A percentile compares a stretch with the other conserved stretches of the same genome.
These are phyloP conservation scores for Clistopyga incitator DNA, from an alignment of 2,888 invertebrate genomes.

Conservation along the genomic window DNA sequence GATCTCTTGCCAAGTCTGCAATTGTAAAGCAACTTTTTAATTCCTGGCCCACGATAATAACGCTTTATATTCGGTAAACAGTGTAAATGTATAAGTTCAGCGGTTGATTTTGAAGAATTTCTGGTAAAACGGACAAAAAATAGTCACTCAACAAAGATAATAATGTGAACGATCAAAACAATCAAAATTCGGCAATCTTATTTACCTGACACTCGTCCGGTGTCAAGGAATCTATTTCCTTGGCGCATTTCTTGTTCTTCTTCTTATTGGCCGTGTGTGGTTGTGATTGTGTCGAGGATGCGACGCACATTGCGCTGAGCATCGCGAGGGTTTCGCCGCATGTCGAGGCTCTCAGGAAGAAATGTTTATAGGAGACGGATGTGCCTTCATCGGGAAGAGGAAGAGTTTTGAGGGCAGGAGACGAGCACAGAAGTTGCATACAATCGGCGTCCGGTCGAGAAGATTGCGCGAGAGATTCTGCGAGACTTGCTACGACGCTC, in stretches of 20 bases:
- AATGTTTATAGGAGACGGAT: constrained; percentile 78
- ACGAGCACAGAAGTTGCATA: constrained; percentile 74
- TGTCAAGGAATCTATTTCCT: constrained; percentile 73
- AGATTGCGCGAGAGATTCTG: constrained; percentile 76
- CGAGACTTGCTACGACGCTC: constrained; percentile 77
- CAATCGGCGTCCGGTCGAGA: constrained; percentile 77
- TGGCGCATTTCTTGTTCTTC: constrained; percentile 79
- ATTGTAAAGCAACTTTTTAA: constrained; percentile 49
- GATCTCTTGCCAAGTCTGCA: constrained; percentile 80
- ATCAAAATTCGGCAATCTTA: too few species aligned
- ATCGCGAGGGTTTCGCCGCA: constrained; percentile 82
- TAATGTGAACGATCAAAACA: too few species aligned
- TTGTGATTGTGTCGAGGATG: constrained; percentile 74
- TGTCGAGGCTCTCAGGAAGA: constrained; percentile 81
- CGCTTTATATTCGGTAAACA: too few species aligned
- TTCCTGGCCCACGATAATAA: background rate
- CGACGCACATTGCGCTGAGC: constrained; percentile 79
- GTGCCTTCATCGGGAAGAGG: constrained; percentile 75
- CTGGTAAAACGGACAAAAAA: too few species aligned
- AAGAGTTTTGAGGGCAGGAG: constrained; percentile 75
- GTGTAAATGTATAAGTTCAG: too few species aligned
- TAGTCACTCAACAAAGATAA: too few species aligned
- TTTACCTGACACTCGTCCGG: constrained; percentile 76
- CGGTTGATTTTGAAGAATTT: too few species aligned
- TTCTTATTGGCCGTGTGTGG: constrained; percentile 77